Evolutionary conservation across 2,797 vertebrate species (phyloP).

Genomic region (Capromys pilorides): DNA sequence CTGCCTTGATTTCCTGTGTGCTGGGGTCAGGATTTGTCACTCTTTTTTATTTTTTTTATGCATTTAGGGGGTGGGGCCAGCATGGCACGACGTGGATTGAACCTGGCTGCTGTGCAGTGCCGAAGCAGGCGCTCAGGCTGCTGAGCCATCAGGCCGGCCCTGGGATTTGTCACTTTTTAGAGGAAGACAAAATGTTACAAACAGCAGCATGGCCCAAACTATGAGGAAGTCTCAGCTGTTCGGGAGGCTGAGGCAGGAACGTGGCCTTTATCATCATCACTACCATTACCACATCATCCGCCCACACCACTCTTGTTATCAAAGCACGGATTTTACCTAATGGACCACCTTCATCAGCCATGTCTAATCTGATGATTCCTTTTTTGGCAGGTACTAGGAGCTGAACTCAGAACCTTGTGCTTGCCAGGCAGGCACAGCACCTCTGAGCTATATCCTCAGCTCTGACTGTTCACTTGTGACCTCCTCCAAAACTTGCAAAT

Average conservation of each 20-base stretch:
- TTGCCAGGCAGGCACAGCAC: no score
- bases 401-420: no score
- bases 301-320: neutral
- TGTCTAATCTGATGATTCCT: neutral
- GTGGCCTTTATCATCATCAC: no score
- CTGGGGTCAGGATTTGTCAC: neutral
- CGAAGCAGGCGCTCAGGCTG: no score
- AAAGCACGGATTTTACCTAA: no score
- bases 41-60: no score
- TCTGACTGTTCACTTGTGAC: neutral
- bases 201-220: neutral
- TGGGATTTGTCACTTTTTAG: neutral
- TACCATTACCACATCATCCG: neutral
- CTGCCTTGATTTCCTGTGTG: neutral
- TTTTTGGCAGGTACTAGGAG: no score
- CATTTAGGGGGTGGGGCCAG: no score
- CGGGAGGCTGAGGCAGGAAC: neutral
- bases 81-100: no score
- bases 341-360: neutral
- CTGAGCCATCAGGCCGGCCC: no score
- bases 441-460: no score
- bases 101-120: no score
- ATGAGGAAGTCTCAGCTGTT: neutral
- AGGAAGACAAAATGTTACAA: conserved; percentile 21
- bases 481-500: neutral